A percentile compares a stretch with the other conserved stretches of the same genome.
Evolutionary conservation across 2,888 invertebrate genomes (phyloP).

Genomic region (Isoperla grammatica): DNA sequence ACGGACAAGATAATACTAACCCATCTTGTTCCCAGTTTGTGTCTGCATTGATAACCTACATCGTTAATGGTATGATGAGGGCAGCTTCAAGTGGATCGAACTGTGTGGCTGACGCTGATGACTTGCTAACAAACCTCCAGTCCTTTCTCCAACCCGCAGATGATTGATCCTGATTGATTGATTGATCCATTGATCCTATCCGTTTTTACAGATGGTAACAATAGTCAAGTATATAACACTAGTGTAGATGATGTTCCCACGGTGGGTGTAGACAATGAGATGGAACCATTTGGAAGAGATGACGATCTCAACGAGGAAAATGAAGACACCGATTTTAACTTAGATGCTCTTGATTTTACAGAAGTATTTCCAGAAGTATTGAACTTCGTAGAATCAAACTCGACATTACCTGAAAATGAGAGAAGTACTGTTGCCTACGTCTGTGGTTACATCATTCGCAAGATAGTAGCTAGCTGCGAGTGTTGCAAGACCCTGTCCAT

Average conservation of each 20-base stretch:
- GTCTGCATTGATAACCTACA: not conserved
- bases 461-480: not conserved
- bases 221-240: too few relatives aligned
- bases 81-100: not conserved
- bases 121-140: not conserved
- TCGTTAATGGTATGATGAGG: not conserved
- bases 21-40: not conserved
- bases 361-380: not conserved
- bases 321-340: not conserved
- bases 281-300: not conserved
- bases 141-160: not conserved
- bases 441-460: not conserved
- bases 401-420: not conserved
- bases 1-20: not conserved
- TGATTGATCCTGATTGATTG: not conserved
- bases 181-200: too few relatives aligned
- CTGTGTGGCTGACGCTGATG: not conserved
- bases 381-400: not conserved
- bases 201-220: too few relatives aligned
- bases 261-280: not conserved
- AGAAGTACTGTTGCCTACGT: not conserved
- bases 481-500: not conserved
- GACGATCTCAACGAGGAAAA: not conserved
- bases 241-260: not conserved
- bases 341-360: not conserved